A percentile compares a stretch with the other conserved stretches of the same genome.
These are phyloP conservation scores for Athripsodes cinereus DNA, from an alignment of 2,888 invertebrate genomes.

Conservation along the genomic window DNA sequence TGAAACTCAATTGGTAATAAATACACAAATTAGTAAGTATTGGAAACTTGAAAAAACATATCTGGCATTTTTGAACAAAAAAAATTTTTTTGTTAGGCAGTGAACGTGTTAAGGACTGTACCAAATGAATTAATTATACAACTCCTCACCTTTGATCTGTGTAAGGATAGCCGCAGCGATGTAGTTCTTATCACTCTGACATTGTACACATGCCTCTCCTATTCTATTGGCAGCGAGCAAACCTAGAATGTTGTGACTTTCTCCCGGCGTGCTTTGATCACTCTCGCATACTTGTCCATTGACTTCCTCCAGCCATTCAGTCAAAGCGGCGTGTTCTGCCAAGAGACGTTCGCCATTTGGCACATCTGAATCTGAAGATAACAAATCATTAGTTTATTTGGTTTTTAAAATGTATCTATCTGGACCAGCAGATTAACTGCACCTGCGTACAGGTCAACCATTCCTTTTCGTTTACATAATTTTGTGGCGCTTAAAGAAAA, in stretches of 20 bases:
- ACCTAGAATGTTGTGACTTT: slow-evolving; percentile 36
- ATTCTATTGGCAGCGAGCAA: slow-evolving; percentile 39
- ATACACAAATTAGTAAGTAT: too few relatives aligned
- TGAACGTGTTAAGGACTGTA: too few relatives aligned
- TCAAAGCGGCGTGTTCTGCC: slow-evolving; percentile 35
- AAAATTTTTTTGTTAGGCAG: too few relatives aligned
- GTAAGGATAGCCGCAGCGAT: slow-evolving; percentile 41
- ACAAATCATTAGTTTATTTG: slow-evolving; percentile 1
- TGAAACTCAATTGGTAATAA: too few relatives aligned
- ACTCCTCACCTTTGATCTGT: slow-evolving; percentile 38
- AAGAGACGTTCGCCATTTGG: slow-evolving; percentile 30
- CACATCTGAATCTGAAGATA: slow-evolving; percentile 12
- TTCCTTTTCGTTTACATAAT: too few relatives aligned
- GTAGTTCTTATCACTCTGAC: slow-evolving; percentile 36
- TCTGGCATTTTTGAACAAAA: too few relatives aligned
- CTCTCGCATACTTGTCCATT: slow-evolving; percentile 19
- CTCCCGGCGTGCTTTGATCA: slow-evolving; percentile 4
- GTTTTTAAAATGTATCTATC: too few relatives aligned
- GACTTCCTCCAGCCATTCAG: slow-evolving; percentile 35
- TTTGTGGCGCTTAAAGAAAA: too few relatives aligned
- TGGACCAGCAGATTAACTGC: too few relatives aligned
- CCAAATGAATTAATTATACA: too few relatives aligned
- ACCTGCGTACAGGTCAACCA: too few relatives aligned
- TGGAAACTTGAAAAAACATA: too few relatives aligned
- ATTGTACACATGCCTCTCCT: slow-evolving; percentile 39